A percentile compares a stretch with the other conserved stretches of the same genome.
Conservation (phyloP, 1,140 invertebrate genomes). For the Hestina assimilis region DNA sequence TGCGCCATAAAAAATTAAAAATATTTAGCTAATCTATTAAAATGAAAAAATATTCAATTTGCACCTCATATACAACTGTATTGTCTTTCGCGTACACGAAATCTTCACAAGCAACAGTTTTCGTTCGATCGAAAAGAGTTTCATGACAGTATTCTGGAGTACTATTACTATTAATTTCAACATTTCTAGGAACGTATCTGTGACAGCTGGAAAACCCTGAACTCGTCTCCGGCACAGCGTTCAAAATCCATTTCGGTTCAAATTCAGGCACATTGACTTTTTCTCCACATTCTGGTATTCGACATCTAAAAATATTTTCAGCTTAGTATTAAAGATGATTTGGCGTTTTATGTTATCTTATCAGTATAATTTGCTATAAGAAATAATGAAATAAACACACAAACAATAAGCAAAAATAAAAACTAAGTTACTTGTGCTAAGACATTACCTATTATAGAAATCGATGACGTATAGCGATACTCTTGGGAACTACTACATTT, state of each 20-base stretch:
- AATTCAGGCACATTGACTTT: constrained; percentile 26
- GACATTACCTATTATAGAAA: no score
- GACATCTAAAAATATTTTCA: constrained; percentile 69
- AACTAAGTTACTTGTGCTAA: no score
- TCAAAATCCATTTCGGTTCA: constrained; percentile 49
- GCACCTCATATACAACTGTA: constrained; percentile 67
- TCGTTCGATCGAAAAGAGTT: constrained; percentile 38
- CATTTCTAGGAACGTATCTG: constrained; percentile 34
- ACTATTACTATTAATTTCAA: constrained; percentile 32
- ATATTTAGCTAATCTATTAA: background rate
- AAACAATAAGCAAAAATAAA: no score
- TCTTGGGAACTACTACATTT: no score
- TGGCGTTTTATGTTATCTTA: no score
- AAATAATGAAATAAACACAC: no score
- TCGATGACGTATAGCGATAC: no score
- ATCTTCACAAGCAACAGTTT: constrained; percentile 41
- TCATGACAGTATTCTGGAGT: constrained; percentile 44
- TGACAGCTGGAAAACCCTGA: constrained; percentile 39
- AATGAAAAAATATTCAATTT: no score
- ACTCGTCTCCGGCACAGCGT: constrained; percentile 49
- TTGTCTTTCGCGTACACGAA: constrained; percentile 59
- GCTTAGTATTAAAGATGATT: no score
- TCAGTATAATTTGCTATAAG: no score
- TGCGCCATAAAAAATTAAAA: background rate
- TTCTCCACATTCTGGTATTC: constrained; percentile 62